A percentile compares a stretch with the other conserved stretches of the same genome.
Evolutionary conservation across 1,140 invertebrate species (phyloP).

Genomic region (Cepaea nemoralis): DNA sequence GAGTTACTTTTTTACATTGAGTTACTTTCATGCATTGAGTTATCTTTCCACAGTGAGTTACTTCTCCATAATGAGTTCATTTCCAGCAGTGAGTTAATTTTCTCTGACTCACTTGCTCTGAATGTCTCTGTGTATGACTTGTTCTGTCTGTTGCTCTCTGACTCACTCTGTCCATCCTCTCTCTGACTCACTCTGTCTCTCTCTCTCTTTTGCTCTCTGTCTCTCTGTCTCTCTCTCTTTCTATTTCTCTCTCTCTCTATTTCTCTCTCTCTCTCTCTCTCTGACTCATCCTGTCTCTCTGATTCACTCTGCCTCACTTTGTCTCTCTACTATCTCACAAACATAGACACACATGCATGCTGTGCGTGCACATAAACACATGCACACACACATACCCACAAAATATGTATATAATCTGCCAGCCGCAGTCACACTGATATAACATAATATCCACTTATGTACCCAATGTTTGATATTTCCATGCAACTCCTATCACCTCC

Average conservation of each 20-base stretch:
- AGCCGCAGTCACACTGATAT: no score
- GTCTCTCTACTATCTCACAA: background rate
- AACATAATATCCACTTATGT: no score
- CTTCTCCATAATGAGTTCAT: background rate
- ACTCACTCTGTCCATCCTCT: background rate
- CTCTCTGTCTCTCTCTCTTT: no score
- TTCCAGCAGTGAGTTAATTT: background rate
- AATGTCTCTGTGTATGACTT: background rate
- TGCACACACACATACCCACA: background rate
- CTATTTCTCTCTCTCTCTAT: no score
- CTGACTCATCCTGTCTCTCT: background rate
- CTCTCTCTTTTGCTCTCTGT: no score
- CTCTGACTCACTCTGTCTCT: background rate
- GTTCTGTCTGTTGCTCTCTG: background rate
- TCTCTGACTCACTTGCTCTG: background rate
- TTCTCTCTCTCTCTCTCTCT: slow-evolving; percentile 9
- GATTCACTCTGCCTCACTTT: background rate
- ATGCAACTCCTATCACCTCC: no score
- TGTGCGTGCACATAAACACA: no score
- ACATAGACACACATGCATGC: background rate
- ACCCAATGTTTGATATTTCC: no score
- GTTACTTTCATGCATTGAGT: no score
- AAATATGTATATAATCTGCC: no score
- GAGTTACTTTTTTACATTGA: no score
- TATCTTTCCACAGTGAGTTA: no score